These are phyloP conservation scores for Epizoanthus stellaris DNA, from an alignment of 92 coral and sea anemone species.

Conservation along the genomic window DNA sequence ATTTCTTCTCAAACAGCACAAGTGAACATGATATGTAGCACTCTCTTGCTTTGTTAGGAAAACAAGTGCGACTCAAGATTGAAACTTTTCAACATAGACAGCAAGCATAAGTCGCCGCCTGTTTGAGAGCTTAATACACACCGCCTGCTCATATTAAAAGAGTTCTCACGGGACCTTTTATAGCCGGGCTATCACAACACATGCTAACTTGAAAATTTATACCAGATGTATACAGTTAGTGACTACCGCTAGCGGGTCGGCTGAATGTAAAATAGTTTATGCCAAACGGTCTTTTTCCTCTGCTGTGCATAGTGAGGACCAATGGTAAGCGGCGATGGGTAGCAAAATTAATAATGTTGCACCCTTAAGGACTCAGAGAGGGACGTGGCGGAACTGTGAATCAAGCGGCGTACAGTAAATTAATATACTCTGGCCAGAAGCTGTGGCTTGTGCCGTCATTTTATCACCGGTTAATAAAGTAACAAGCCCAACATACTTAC, in stretches of 20 bases:
- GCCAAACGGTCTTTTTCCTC: slow-evolving; percentile 25
- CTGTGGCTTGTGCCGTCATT: no score
- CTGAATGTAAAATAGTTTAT: slow-evolving; percentile 19
- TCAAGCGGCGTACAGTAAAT: slow-evolving; percentile 10
- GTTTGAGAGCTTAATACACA: background rate
- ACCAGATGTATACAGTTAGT: slow-evolving; percentile 43
- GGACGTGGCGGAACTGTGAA: background rate
- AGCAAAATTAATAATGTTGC: background rate
- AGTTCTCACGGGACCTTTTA: slow-evolving; percentile 23
- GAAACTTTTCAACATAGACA: background rate
- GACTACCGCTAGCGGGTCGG: slow-evolving; percentile 30
- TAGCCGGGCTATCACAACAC: slow-evolving; percentile 27
- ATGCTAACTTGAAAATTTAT: slow-evolving; percentile 25
- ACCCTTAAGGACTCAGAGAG: slow-evolving; percentile 14
- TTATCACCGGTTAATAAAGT: no score
- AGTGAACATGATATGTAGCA: background rate
- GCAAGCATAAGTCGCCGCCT: background rate
- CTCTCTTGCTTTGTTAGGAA: no score
- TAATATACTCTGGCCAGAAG: background rate
- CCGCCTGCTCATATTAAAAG: background rate
- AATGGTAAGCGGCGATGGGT: background rate
- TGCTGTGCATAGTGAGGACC: slow-evolving; percentile 46
- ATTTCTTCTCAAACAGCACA: background rate
- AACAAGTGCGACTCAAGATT: background rate
- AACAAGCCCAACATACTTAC: no score